Base-by-base conservation (phyloP, 1,140 invertebrate species). In the Drosophila ercepeae region DNA sequence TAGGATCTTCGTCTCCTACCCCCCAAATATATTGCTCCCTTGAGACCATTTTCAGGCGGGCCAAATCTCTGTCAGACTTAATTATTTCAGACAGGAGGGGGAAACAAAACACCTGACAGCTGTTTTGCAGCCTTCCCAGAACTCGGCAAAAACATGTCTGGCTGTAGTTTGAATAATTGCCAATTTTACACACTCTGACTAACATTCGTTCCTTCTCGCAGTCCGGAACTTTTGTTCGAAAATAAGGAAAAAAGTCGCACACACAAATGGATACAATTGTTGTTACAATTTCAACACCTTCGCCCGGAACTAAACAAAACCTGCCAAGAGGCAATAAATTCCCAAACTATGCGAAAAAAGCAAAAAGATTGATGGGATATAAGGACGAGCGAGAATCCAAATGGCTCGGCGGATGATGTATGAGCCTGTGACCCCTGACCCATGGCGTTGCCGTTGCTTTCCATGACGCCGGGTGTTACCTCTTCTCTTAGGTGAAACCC, bases 81-180 rank as follows among this genome's bases (percentile, higher is more conserved):
- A 83, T 84, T 83, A 84, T 83, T 71, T 44, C 50, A 49, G 23
- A 25, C 45, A 46, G 25, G 42, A 29, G 50, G 46, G 36, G 46
- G 44, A n/a, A 60, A 50, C 55, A 67, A 27, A 52, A 74, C 63
- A 61, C 59, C 55, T 72, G 55, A 25, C 48, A 54, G 36, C 34
- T 68, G n/a, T n/a, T n/a, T n/a, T n/a, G 41, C 48, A 74, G 18
- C 13, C n/a, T 32, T 36, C 27, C 18, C 21, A n/a, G 13, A 16
- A 19, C 23, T 29, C 23, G 25, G 53, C 54, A 71, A 58, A 74
- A 78, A 78, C 75, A 53, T 69, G 75, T 74, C 69, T 39, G 63
- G 48, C 61, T 76, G 55, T 77, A 67, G 49, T 64, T 81, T 86
- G 81, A 84, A 86, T 86, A 84, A 84, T 79, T 75, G 75, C 45